Conservation (phyloP, 2,888 invertebrate genomes). For the Tholera decimalis region DNA sequence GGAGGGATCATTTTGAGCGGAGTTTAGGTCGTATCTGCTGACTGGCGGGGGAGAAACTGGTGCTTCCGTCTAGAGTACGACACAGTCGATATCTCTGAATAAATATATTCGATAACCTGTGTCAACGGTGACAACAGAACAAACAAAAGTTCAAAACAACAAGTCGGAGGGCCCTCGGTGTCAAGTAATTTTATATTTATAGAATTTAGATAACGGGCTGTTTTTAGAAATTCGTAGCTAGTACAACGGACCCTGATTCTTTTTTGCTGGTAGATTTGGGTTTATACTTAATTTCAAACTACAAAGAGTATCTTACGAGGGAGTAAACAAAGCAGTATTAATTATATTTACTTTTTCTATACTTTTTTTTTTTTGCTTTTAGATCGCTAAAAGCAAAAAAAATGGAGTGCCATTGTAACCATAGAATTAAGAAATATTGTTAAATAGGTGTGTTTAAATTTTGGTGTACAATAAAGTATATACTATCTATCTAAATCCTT, state of each 20-base stretch:
- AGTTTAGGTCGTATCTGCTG: constrained; percentile 70
- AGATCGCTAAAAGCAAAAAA: too few relatives aligned
- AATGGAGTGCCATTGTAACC: too few relatives aligned
- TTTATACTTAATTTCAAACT: constrained; percentile 44
- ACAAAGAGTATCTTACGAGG: constrained; percentile 47
- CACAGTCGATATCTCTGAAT: constrained; percentile 77
- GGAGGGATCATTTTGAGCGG: constrained; percentile 75
- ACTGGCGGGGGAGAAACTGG: constrained; percentile 76
- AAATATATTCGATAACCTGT: constrained; percentile 89
- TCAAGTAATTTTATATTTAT: constrained; percentile 85
- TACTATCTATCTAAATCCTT: constrained; percentile 6
- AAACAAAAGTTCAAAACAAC: constrained; percentile 89
- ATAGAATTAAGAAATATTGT: too few relatives aligned
- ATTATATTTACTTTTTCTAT: constrained; percentile 29
- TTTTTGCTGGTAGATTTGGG: constrained; percentile 56
- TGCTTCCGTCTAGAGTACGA: constrained; percentile 83
- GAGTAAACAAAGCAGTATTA: constrained; percentile 29
- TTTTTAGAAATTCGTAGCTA: constrained; percentile 82
- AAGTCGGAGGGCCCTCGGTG: constrained; percentile 79
- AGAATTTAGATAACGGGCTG: constrained; percentile 82
- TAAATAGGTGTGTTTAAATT: too few relatives aligned
- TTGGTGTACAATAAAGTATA: too few relatives aligned
- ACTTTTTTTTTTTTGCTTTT: too few relatives aligned
- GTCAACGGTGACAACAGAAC: constrained; percentile 85
- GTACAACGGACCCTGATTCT: constrained; percentile 56